Conservation (phyloP, 2,888 invertebrate genomes). For the Ypsolopha scabrella region DNA sequence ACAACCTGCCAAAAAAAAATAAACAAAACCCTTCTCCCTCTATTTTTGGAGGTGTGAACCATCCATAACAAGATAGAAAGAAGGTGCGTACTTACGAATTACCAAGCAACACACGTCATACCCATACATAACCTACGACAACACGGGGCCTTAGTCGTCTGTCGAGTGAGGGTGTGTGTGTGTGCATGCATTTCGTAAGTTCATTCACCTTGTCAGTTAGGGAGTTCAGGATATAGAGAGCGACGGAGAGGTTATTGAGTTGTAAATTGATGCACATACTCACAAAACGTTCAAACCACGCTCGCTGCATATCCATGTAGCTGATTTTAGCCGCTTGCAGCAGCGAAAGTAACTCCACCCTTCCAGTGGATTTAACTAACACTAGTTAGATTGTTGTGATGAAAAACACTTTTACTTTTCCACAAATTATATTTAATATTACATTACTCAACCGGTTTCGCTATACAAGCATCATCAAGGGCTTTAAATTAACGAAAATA, state of each 20-base stretch:
- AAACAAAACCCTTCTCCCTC: neutral
- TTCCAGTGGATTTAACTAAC: too few relatives aligned
- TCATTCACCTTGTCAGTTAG: conserved; percentile 66
- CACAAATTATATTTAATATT: too few relatives aligned
- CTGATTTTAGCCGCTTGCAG: too few relatives aligned
- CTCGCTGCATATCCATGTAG: neutral
- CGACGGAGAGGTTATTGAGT: conserved; percentile 20
- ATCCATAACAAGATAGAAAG: neutral
- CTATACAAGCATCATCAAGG: too few relatives aligned
- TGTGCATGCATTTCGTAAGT: conserved; percentile 65
- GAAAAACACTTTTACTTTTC: too few relatives aligned
- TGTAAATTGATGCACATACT: neutral
- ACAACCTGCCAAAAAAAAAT: neutral
- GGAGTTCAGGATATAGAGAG: conserved; percentile 48
- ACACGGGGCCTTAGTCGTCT: neutral
- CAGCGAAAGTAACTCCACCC: too few relatives aligned
- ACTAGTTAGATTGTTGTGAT: too few relatives aligned
- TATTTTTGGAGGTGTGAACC: neutral
- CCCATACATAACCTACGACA: conserved; percentile 1
- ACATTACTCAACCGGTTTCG: too few relatives aligned
- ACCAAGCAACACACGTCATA: neutral
- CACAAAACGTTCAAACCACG: neutral
- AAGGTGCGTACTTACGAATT: neutral
- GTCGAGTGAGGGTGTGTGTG: conserved; percentile 16
- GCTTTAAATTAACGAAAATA: too few relatives aligned